Base-by-base conservation (phyloP, 1,140 invertebrate species). In the Heliconius nattereri region DNA sequence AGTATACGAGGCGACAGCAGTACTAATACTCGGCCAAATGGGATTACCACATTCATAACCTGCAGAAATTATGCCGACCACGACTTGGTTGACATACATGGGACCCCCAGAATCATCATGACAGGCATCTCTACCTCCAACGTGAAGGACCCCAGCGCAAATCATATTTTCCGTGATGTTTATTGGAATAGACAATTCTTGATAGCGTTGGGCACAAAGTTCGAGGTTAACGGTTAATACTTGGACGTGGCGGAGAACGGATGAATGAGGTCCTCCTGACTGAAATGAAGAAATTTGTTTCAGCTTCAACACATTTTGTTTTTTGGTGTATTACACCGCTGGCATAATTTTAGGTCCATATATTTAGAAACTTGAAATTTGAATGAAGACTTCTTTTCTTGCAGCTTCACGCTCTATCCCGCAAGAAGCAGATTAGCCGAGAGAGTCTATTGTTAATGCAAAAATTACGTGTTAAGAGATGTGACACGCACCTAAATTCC, bases 81-180 rank as follows among this genome's bases (percentile, higher is more conserved):
- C 84, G n/a, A 87, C 81, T 3, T 78, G 72, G 2, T 80, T 78
- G 52, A 78, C 85, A 79, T 85, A 89, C 60, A 97, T 89, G 3
- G 96, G 96, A 7, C 96, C 96, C 9, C 96, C 96, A 70, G 96
- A 96, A 83, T 97, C 96, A 1, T 96, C 96, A 88, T 95, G 96
- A 85, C 97, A 97, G 6, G 96, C 96, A 84, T 96, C 87, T 3
- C 76, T 71, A n/a, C 87, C 85, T 1, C 87, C 86, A 1, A 86
- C 76, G 57, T 85, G 82, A 1, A 89, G 35, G 13, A 87, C 45
- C 13, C 89, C 87, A 52, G 86, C 82, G 52, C 90, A 90, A 37
- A 91, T 90, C 88, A 91, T 90, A 80, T 89, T 90, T 2, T 78
- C 66, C 0, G 90, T 90, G 7, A 91, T 81, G 6, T 73, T 73